Evolutionary conservation across 1,140 invertebrate genomes (phyloP), one percentile per base, ranked within the genome.

Genomic region (Danaus melanippus): DNA sequence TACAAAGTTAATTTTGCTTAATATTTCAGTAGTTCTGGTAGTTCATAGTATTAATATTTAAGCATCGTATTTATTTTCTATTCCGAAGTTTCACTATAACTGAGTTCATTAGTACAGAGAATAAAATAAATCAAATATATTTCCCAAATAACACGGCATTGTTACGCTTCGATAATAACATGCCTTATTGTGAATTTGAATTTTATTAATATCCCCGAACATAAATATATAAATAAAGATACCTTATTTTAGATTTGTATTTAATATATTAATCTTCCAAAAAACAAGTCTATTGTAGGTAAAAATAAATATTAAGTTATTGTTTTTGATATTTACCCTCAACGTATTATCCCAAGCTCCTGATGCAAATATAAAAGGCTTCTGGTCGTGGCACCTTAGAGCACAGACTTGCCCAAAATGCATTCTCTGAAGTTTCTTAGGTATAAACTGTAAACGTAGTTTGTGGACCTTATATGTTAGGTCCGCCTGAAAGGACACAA

Each of bases 301-400:
- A 44, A 4, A 15, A 15, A 5, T 46, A 12, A 11, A 15, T 9
- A 9, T 11, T 10, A 42, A 15, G 5, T 1, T 8, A 17, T 50
- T 32, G 10, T 46, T 9, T 39, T 12, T 10, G 8, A 42, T 48
- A 42, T 51, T 52, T 58, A 87, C 84, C 63, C 85, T 74, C 10
- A 86, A 55, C 15, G 83, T 86, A n/a, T 75, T 77, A 62, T 87
- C 85, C 85, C 85, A 87, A 9, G 77, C 75, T 0, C 66, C 81
- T 21, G 70, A 83, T 1, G 78, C 81, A 47, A 86, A 86, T 41
- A 75, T 62, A 41, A 53, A 64, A 0, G 71, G 66, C n/a, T 64
- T 69, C 42, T 83, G 60, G 10, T 69, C 59, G 51, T 84, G 81
- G 49, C 79, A 79, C 15, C 74, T 60, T 42, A 86, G 9, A 0